Base-by-base conservation (phyloP, 1,140 invertebrate species). In the Brachionus koreanus region DNA sequence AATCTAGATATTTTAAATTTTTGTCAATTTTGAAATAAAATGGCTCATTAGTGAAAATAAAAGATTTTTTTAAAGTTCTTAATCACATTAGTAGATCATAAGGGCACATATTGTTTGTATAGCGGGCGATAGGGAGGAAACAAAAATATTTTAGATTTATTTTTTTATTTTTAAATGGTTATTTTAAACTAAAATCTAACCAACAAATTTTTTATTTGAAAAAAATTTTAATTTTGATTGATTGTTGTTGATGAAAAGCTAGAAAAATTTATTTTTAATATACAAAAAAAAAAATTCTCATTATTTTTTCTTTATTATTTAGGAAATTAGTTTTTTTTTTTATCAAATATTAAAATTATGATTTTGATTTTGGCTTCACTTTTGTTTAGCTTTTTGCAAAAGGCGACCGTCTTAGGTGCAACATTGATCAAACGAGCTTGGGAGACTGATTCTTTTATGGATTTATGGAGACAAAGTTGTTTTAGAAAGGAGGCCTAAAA, bases 81-180 rank as follows among this genome's bases (percentile, higher is more conserved):
- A 74, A 74, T 74, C 69, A 74, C 39, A 74, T 74, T 74, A 74
- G 3, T 74, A 74, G 69, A 74, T 74, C 69, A 74, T 49, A 74
- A 74, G 25, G 49, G 43, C 69, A 74, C 69, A 74, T 46, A 13
- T 46, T 74, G 42, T 74, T 74, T 74, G 25, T n/a, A 23, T 46
- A 46, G 23, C 19, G 69, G 69, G 69, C 69, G 69, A 74, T 74
- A 42, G 33, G 19, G 65, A 69, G 65, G 25, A 46, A 46, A 74
- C 39, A 46, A 46, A 46, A 46, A 29, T 46, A 35, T 46, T 19
- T 69, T 39, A 19, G 37, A 29, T 23, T 33, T 65, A 35, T 23
- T 65, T 65, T 65, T 33, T 65, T 65, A 33, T 65, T 65, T 65
- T 65, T 65, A 33, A 65, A 65, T 65, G 25, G 49, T 65, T 33